Conservation (phyloP, 1,140 invertebrate species). For the Musca vetustissima region DNA sequence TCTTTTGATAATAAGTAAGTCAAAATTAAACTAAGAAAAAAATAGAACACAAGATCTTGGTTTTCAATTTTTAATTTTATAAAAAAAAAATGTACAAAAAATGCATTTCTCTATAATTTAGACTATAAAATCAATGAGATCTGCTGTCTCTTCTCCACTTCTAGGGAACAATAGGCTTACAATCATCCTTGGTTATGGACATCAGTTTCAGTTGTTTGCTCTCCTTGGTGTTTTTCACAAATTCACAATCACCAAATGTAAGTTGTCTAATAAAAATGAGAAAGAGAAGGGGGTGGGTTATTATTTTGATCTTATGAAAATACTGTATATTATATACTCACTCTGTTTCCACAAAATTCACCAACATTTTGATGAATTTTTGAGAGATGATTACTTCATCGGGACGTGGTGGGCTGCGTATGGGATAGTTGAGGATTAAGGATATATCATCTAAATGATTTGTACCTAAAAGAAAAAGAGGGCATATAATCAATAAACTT, state of each 20-base stretch:
- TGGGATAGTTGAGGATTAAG: slow-evolving; percentile 32
- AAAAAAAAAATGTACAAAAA: too few species aligned
- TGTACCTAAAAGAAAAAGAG: slow-evolving; percentile 32
- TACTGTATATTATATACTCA: too few species aligned
- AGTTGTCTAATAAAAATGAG: not conserved
- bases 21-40: too few species aligned
- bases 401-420: slow-evolving; percentile 14
- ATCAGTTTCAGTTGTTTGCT: slow-evolving; percentile 23
- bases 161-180: slow-evolving; percentile 2
- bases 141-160: too few species aligned
- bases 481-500: too few species aligned
- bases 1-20: too few species aligned
- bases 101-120: too few species aligned
- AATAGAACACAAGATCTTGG: too few species aligned
- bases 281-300: too few species aligned
- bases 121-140: too few species aligned
- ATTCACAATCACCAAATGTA: slow-evolving; percentile 20
- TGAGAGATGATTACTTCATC: slow-evolving; percentile 33
- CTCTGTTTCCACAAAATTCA: slow-evolving; percentile 30
- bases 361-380: slow-evolving; percentile 38
- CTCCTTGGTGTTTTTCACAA: slow-evolving; percentile 23
- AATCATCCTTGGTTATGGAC: slow-evolving; percentile 21
- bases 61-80: too few species aligned
- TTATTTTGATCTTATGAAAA: too few species aligned
- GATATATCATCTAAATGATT: slow-evolving; percentile 42